Evolutionary conservation across 92 coral and sea anemone species (phyloP).

Genomic region (Nematostella vectensis): DNA sequence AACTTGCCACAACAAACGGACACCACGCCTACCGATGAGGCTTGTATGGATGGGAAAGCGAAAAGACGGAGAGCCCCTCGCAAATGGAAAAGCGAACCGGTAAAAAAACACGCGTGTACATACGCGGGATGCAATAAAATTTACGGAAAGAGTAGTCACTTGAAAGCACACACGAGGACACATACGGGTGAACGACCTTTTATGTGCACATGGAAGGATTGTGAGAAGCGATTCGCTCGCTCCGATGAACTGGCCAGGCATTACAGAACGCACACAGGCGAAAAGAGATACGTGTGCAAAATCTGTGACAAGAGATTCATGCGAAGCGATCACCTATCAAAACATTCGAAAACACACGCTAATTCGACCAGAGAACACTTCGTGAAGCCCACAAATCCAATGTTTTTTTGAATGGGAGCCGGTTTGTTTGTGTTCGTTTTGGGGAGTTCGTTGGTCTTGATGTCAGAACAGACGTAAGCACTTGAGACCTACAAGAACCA

Average conservation of each 20-base stretch:
- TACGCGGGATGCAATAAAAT: conserved; percentile 68
- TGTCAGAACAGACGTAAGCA: too few species aligned
- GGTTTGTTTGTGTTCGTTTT: too few species aligned
- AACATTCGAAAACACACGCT: conserved; percentile 78
- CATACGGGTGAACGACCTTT: conserved; percentile 93
- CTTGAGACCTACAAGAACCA: too few species aligned
- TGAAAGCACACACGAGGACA: conserved; percentile 83
- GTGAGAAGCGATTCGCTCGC: conserved; percentile 90
- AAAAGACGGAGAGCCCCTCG: conserved; percentile 53
- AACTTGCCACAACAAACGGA: conserved; percentile 31
- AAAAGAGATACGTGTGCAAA: conserved; percentile 74
- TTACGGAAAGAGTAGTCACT: conserved; percentile 87
- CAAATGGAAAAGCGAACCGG: conserved; percentile 32
- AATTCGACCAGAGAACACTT: conserved; percentile 50
- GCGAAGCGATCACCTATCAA: conserved; percentile 87
- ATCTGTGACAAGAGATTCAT: conserved; percentile 75
- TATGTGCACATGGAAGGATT: conserved; percentile 68
- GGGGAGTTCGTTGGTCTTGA: too few species aligned
- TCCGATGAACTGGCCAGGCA: conserved; percentile 92
- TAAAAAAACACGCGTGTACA: conserved; percentile 74
- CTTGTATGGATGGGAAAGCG: conserved; percentile 34
- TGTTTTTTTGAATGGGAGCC: conserved; percentile 52
- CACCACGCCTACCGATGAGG: conserved; percentile 57
- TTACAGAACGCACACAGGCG: conserved; percentile 89
- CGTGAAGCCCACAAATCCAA: conserved; percentile 58